Conservation (phyloP, 2,888 invertebrate genomes). For the Synergus umbraculus region DNA sequence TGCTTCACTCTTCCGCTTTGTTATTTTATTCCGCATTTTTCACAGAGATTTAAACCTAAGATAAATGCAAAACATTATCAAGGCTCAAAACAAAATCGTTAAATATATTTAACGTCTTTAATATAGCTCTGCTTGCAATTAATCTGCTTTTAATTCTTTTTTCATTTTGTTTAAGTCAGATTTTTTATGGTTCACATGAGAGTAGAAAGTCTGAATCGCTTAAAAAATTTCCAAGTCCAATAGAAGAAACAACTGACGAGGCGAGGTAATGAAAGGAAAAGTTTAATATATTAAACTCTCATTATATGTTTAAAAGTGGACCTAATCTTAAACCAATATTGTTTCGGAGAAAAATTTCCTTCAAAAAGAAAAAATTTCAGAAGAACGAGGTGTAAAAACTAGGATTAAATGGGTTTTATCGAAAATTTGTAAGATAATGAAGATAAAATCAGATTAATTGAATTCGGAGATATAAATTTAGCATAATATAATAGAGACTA, state of each 20-base stretch:
- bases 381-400: background rate
- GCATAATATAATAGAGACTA: background rate
- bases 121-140: no score
- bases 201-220: conserved; percentile 19
- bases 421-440: background rate
- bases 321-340: background rate
- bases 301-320: background rate
- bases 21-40: conserved; percentile 1
- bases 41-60: background rate
- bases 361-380: no score
- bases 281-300: conserved; percentile 16
- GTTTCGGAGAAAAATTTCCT: background rate
- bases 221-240: conserved; percentile 37
- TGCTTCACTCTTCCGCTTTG: conserved; percentile 38
- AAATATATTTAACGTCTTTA: no score
- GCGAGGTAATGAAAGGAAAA: conserved; percentile 29
- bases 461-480: conserved; percentile 4
- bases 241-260: conserved; percentile 9
- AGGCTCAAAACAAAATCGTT: no score
- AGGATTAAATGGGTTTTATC: background rate
- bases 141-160: no score
- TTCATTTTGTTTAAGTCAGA: background rate
- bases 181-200: background rate
- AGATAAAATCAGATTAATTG: conserved; percentile 8
- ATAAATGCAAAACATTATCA: background rate